Conservation (phyloP, 2,797 vertebrate species). For the Typhlichthys subterraneus region DNA sequence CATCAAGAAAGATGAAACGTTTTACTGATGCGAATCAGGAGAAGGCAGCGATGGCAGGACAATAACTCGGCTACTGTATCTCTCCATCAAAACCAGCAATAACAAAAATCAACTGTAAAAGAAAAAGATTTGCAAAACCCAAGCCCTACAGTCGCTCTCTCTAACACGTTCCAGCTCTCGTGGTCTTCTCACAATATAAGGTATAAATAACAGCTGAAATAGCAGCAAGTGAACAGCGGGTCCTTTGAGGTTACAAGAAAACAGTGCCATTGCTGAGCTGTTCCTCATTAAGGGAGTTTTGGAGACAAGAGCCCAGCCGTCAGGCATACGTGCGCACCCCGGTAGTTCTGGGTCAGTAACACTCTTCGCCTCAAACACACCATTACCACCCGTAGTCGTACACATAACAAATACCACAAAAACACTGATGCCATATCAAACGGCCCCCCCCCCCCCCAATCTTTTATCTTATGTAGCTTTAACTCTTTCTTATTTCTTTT, state of each 20-base stretch:
- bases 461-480: background rate
- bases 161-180: slow-evolving; percentile 32
- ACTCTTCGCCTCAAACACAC: slow-evolving; percentile 40
- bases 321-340: slow-evolving; percentile 49
- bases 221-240: slow-evolving; percentile 28
- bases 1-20: slow-evolving; percentile 39
- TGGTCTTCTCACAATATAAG: slow-evolving; percentile 16
- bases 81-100: slow-evolving; percentile 33
- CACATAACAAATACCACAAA: slow-evolving; percentile 55
- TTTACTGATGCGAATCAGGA: slow-evolving; percentile 45
- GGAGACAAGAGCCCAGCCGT: slow-evolving; percentile 35
- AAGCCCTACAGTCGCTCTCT: slow-evolving; percentile 30
- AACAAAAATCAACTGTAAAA: slow-evolving; percentile 30
- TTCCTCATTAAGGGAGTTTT: slow-evolving; percentile 62
- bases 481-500: too few relatives aligned
- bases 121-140: slow-evolving; percentile 21
- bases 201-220: slow-evolving; percentile 46
- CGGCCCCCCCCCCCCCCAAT: too few relatives aligned
- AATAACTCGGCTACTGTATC: slow-evolving; percentile 38
- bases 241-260: slow-evolving; percentile 61
- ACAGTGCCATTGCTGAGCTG: slow-evolving; percentile 46
- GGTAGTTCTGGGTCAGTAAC: slow-evolving; percentile 75
- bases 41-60: slow-evolving; percentile 32
- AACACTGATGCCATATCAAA: slow-evolving; percentile 64
- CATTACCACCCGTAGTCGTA: slow-evolving; percentile 54